A percentile compares a stretch with the other conserved stretches of the same genome.
phyloP scores from a whole-genome alignment of 2,113 vertebrate species.

The Mandrillus leucophaeus region DNA sequence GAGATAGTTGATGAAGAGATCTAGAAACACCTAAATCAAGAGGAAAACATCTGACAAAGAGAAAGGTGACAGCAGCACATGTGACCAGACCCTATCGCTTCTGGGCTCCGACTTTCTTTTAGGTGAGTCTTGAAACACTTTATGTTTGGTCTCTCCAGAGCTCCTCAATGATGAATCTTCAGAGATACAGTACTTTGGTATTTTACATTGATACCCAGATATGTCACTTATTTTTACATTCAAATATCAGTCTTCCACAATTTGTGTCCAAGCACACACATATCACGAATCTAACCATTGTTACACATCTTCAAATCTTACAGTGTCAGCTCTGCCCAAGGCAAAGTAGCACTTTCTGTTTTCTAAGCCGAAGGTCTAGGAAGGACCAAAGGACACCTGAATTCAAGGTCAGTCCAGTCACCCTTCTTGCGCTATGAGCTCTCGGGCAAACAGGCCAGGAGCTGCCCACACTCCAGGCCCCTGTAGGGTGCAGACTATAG shows the following conservation, averaged over 20 bases:
- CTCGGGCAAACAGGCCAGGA: neutral
- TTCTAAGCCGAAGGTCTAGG: conserved; percentile 13
- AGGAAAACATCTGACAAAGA: conserved; percentile 68
- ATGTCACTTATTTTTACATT: conserved; percentile 70
- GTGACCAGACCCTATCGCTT: conserved; percentile 81
- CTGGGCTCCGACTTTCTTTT: conserved; percentile 82
- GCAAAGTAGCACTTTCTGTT: conserved; percentile 76
- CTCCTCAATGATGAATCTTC: conserved; percentile 81
- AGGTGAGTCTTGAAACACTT: conserved; percentile 82
- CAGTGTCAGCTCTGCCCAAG: conserved; percentile 74
- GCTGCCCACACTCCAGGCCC: neutral
- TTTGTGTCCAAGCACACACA: conserved; percentile 70
- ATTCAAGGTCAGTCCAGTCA: neutral
- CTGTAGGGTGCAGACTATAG: neutral
- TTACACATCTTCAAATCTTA: conserved; percentile 75
- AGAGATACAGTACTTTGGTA: conserved; percentile 78
- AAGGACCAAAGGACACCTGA: neutral
- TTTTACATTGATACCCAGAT: conserved; percentile 79
- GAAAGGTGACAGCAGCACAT: conserved; percentile 63
- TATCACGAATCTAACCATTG: conserved; percentile 71
- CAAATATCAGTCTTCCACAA: conserved; percentile 69
- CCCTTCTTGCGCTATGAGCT: neutral
- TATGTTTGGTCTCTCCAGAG: conserved; percentile 80
- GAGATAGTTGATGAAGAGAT: conserved; percentile 68
- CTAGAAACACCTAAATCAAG: conserved; percentile 69